Evolutionary conservation across 2,888 invertebrate species (phyloP).

Genomic region (Pyrgus malvae): DNA sequence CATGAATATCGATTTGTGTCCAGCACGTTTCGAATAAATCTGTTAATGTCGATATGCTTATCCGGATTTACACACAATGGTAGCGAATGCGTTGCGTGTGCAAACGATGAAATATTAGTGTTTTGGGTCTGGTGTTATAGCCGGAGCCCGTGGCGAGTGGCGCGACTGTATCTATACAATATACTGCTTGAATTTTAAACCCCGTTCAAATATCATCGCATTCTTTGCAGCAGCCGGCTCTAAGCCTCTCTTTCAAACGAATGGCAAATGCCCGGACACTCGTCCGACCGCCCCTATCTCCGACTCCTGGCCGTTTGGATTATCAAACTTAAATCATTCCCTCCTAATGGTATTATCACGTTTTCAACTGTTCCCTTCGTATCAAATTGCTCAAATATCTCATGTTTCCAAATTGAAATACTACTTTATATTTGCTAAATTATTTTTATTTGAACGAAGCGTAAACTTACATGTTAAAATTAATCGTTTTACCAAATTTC

Average conservation of each 20-base stretch:
- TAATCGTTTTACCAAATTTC: not conserved
- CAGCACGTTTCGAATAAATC: conserved; percentile 46
- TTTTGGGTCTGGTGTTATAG: conserved; percentile 46
- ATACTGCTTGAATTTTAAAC: conserved; percentile 44
- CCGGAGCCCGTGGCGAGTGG: too few species aligned
- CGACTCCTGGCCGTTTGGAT: conserved; percentile 65
- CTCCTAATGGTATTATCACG: conserved; percentile 16
- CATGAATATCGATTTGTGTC: conserved; percentile 25
- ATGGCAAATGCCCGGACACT: conserved; percentile 58
- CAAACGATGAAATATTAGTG: conserved; percentile 64
- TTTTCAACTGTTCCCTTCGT: conserved; percentile 32
- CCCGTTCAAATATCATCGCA: conserved; percentile 38
- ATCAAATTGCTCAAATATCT: not conserved
- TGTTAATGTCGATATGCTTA: conserved; percentile 58
- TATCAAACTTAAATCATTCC: conserved; percentile 62
- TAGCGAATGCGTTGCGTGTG: conserved; percentile 54
- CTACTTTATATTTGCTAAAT: too few species aligned
- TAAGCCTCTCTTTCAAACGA: conserved; percentile 55
- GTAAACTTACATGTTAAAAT: not conserved
- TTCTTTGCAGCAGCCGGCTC: conserved; percentile 50
- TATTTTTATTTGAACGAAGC: too few species aligned
- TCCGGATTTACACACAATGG: conserved; percentile 68
- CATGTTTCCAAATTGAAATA: not conserved
- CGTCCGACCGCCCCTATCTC: conserved; percentile 62
- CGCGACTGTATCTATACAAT: too few species aligned